These are phyloP conservation scores for Clanis bilineata DNA, from an alignment of 2,888 invertebrate genomes.

Conservation along the genomic window DNA sequence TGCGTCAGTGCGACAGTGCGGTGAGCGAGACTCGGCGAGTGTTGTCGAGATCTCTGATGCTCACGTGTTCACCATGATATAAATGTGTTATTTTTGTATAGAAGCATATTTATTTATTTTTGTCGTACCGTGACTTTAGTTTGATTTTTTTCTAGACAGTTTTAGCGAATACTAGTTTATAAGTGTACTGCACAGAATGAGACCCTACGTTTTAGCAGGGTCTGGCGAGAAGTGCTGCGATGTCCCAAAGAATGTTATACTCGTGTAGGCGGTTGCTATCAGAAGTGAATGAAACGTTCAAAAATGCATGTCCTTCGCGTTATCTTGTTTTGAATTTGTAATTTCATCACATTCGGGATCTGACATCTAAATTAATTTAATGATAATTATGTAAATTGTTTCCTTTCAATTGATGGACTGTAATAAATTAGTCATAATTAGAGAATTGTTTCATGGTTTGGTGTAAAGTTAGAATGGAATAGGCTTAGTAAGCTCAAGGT, in stretches of 20 bases:
- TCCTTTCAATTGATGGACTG: slow-evolving; percentile 45
- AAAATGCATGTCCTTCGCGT: slow-evolving; percentile 21
- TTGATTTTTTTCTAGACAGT: slow-evolving; percentile 61
- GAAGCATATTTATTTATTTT: slow-evolving; percentile 80
- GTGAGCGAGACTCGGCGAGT: slow-evolving; percentile 25
- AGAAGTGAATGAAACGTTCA: slow-evolving; percentile 42
- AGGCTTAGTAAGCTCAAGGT: slow-evolving; percentile 54
- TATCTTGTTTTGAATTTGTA: slow-evolving; percentile 37
- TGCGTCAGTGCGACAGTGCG: slow-evolving; percentile 39
- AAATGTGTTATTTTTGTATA: slow-evolving; percentile 79
- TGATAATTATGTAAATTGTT: slow-evolving; percentile 34
- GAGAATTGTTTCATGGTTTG: slow-evolving; percentile 58
- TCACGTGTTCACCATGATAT: slow-evolving; percentile 75
- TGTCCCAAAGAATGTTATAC: slow-evolving; percentile 79
- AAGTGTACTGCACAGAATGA: slow-evolving; percentile 70
- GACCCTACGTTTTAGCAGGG: slow-evolving; percentile 78
- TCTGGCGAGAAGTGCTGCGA: slow-evolving; percentile 70
- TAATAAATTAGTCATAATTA: slow-evolving; percentile 50
- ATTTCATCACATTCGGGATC: slow-evolving; percentile 48
- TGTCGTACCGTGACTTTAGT: slow-evolving; percentile 64
- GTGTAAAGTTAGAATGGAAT: slow-evolving; percentile 53
- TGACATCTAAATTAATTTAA: slow-evolving; percentile 43
- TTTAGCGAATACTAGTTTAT: slow-evolving; percentile 70
- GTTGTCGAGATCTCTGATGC: slow-evolving; percentile 57
- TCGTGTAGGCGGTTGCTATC: slow-evolving; percentile 55